Evolutionary conservation across 2,888 invertebrate species (phyloP).

Genomic region (Rhaphigaster nebulosa): DNA sequence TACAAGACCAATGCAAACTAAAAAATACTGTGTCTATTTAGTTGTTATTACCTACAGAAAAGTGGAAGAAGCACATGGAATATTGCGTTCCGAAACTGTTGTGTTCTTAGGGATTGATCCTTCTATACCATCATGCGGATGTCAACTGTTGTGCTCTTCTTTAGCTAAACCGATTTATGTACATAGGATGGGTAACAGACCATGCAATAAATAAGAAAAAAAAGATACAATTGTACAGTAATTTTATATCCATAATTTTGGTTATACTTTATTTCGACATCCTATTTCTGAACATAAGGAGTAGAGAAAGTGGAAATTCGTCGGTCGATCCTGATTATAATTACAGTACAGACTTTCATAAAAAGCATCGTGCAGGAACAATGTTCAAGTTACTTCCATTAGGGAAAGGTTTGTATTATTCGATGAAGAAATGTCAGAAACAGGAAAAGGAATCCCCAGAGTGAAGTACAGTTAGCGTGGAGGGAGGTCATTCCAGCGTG

Average conservation of each 20-base stretch:
- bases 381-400: neutral
- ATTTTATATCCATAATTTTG: neutral
- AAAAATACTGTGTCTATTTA: too few species aligned
- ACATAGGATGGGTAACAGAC: neutral
- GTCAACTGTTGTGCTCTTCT: neutral
- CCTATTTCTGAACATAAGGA: neutral
- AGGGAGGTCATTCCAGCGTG: neutral
- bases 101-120: too few species aligned
- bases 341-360: neutral
- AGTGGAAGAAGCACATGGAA: neutral
- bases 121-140: too few species aligned
- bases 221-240: neutral
- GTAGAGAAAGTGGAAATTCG: neutral
- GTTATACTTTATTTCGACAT: neutral
- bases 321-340: neutral
- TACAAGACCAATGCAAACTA: too few species aligned
- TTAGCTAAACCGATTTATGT: neutral
- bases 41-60: neutral
- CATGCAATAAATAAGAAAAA: neutral
- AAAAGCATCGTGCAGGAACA: neutral
- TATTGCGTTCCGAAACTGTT: neutral
- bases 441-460: neutral
- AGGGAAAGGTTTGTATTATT: neutral
- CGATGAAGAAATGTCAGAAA: constrained; percentile 7
- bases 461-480: neutral